phyloP scores from a whole-genome alignment of 2,888 invertebrate species.

The Psylliodes chrysocephalus region DNA sequence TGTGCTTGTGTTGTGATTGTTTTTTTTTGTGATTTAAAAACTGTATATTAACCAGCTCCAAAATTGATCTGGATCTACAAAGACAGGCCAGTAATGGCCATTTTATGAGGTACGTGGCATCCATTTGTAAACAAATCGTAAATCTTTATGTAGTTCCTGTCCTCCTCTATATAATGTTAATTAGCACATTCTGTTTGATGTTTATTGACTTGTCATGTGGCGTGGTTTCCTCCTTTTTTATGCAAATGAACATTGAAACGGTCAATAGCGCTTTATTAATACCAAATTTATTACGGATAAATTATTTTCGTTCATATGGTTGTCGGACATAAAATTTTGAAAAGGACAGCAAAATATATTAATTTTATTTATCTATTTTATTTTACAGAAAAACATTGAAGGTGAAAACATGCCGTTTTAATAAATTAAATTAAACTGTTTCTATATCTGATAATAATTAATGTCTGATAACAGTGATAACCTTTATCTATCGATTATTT shows the following conservation, averaged over 20 bases:
- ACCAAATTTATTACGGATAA: slow-evolving; percentile 5
- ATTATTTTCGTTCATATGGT: background rate
- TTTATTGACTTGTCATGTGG: slow-evolving; percentile 42
- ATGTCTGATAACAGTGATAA: too few species aligned
- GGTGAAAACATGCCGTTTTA: too few species aligned
- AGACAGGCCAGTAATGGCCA: slow-evolving; percentile 80
- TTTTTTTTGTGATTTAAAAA: slow-evolving; percentile 38
- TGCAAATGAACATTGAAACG: slow-evolving; percentile 24
- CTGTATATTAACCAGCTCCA: slow-evolving; percentile 69
- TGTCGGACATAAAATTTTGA: too few species aligned
- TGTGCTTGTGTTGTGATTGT: slow-evolving; percentile 46
- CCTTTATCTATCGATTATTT: too few species aligned
- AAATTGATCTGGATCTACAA: slow-evolving; percentile 81
- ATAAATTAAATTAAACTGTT: too few species aligned
- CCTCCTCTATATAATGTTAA: slow-evolving; percentile 38
- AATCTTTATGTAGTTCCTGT: slow-evolving; percentile 37
- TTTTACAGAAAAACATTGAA: too few species aligned
- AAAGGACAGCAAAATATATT: too few species aligned
- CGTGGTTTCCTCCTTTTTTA: slow-evolving; percentile 31
- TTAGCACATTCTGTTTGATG: slow-evolving; percentile 43
- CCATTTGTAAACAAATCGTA: slow-evolving; percentile 45
- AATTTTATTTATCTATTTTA: too few species aligned
- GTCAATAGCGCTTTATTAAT: slow-evolving; percentile 20
- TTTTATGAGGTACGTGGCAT: slow-evolving; percentile 72
- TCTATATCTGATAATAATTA: too few species aligned